Conservation (phyloP, 2,113 vertebrate species). For the Nothoprocta pentlandii region DNA sequence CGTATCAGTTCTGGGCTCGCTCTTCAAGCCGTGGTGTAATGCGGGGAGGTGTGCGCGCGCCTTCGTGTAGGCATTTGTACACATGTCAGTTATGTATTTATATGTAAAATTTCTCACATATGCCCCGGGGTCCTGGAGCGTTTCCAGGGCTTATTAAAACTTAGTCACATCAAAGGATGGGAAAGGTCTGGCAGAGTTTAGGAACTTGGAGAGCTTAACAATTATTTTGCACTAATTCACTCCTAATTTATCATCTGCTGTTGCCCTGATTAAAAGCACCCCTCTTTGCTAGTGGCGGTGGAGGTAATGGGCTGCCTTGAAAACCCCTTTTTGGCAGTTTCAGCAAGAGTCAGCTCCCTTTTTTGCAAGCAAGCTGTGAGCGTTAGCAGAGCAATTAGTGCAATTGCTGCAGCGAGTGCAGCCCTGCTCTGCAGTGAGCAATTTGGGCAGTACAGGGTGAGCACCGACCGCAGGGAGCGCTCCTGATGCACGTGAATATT, state of each 20-base stretch:
- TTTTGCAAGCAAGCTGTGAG: background rate
- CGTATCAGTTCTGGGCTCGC: conserved; percentile 56
- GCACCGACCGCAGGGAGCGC: too few species aligned
- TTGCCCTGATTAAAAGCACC: background rate
- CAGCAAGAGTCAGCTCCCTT: background rate
- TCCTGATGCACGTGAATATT: background rate
- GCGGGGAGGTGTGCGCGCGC: background rate
- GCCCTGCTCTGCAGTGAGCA: background rate
- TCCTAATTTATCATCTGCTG: background rate
- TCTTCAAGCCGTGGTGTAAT: background rate
- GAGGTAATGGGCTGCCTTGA: background rate
- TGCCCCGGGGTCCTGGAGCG: background rate
- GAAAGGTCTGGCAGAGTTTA: background rate
- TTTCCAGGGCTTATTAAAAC: conserved; percentile 22
- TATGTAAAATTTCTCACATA: background rate
- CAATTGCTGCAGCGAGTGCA: background rate
- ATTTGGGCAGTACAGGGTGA: background rate
- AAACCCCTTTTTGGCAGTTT: background rate
- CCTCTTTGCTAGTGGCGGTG: rapidly evolving
- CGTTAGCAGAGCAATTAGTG: rapidly evolving
- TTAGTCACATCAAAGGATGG: conserved; percentile 26
- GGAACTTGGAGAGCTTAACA: background rate
- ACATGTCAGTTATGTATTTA: background rate
- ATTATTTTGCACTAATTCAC: background rate
- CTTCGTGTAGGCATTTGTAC: background rate